A percentile compares a stretch with the other conserved stretches of the same genome.
Evolutionary conservation across 2,797 vertebrate genomes (phyloP).

Genomic region (Sphaeramia orbicularis): DNA sequence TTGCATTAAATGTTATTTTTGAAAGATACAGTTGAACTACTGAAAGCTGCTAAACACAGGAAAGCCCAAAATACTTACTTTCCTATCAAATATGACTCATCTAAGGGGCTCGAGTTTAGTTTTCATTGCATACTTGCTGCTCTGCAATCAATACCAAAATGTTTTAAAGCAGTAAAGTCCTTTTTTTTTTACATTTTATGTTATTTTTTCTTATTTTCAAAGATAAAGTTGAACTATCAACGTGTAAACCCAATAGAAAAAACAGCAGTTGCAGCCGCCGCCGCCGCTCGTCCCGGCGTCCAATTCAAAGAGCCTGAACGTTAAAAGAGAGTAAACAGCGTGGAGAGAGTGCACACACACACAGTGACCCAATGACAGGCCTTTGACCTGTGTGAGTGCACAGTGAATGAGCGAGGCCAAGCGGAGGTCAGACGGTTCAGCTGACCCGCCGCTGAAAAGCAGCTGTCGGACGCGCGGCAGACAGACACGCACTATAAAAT

Average conservation of each 20-base stretch:
- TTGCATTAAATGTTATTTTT: too few relatives aligned
- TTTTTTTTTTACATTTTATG: too few relatives aligned
- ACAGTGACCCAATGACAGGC: slow-evolving; percentile 38
- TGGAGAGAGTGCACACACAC: slow-evolving; percentile 10
- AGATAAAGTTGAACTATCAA: slow-evolving; percentile 4
- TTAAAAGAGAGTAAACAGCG: slow-evolving; percentile 40
- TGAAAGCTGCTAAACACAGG: too few relatives aligned
- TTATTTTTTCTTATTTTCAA: not conserved
- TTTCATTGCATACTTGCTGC: too few relatives aligned
- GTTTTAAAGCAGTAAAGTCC: too few relatives aligned
- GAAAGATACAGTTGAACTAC: too few relatives aligned
- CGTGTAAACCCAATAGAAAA: slow-evolving; percentile 9
- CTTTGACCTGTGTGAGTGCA: slow-evolving; percentile 54
- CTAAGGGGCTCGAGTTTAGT: too few relatives aligned
- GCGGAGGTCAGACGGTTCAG: slow-evolving; percentile 84
- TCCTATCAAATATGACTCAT: too few relatives aligned
- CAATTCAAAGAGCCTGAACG: slow-evolving; percentile 45
- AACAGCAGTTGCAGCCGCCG: slow-evolving; percentile 12
- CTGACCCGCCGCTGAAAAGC: slow-evolving; percentile 73
- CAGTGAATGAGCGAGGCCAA: slow-evolving; percentile 34
- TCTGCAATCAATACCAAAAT: too few relatives aligned
- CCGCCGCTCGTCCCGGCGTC: slow-evolving; percentile 23
- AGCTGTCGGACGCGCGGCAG: slow-evolving; percentile 52
- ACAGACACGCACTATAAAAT: slow-evolving; percentile 25
- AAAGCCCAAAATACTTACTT: too few relatives aligned